phyloP scores from a whole-genome alignment of 30 jellyfish, hydroid and myxozoan genomes.

The Pseudorhiza aurosa region DNA sequence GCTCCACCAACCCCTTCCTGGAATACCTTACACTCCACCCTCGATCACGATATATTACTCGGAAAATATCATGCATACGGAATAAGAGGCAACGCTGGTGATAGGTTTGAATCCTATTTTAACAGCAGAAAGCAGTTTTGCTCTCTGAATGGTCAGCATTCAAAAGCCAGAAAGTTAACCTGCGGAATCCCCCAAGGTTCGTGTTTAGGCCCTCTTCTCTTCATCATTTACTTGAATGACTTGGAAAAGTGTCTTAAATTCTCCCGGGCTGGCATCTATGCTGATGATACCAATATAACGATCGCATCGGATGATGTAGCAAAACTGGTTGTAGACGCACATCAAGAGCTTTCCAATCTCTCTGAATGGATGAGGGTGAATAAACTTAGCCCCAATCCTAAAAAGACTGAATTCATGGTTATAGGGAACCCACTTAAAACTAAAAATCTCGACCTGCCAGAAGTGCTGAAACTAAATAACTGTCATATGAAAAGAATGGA shows the following conservation, averaged over 20 bases:
- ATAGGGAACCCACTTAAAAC: constrained; percentile 25
- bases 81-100: not conserved
- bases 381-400: constrained; percentile 12
- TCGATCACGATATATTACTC: not conserved
- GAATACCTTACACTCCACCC: too few species aligned
- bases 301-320: constrained; percentile 5
- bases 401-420: constrained; percentile 7
- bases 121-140: constrained; percentile 2
- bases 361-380: constrained; percentile 33
- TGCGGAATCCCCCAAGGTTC: constrained; percentile 52
- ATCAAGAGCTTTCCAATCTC: not conserved
- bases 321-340: constrained; percentile 4
- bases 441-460: constrained; percentile 30
- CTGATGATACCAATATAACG: constrained; percentile 29
- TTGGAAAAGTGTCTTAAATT: constrained; percentile 10
- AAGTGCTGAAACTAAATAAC: constrained; percentile 35
- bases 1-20: too few species aligned
- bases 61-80: constrained; percentile 11
- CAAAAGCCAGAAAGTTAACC: constrained; percentile 27
- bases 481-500: constrained; percentile 19
- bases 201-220: constrained; percentile 37
- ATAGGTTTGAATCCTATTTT: constrained; percentile 20
- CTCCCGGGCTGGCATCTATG: constrained; percentile 6
- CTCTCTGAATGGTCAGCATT: not conserved
- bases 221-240: constrained; percentile 16